Evolutionary conservation across 1,140 invertebrate genomes (phyloP).

Genomic region (Idris sp.): DNA sequence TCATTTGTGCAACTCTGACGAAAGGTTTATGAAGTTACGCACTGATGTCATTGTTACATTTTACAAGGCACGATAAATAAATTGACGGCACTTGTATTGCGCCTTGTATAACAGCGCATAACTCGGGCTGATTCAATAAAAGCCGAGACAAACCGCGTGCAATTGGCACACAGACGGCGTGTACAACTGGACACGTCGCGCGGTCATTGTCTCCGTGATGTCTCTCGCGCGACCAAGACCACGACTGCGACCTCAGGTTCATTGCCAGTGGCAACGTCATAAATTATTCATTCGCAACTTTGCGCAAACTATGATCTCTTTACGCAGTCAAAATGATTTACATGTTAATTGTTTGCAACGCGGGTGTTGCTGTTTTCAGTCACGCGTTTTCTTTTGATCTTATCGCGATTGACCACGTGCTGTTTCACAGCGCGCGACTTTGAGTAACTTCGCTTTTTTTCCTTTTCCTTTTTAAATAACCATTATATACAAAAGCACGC

Average conservation of each 20-base stretch:
- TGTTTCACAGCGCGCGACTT: slow-evolving; percentile 9
- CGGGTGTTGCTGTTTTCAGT: slow-evolving; percentile 12
- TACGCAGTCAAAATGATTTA: slow-evolving; percentile 20
- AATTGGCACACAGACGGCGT: slow-evolving; percentile 21
- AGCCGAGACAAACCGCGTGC: too few relatives aligned
- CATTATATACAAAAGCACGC: slow-evolving; percentile 11
- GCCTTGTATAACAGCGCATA: slow-evolving; percentile 4
- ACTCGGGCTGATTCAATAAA: slow-evolving; percentile 29
- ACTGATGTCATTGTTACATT: slow-evolving; percentile 18
- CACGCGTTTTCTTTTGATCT: slow-evolving; percentile 13
- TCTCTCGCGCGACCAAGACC: slow-evolving; percentile 28
- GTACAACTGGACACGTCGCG: slow-evolving; percentile 6
- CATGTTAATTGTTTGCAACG: slow-evolving; percentile 30
- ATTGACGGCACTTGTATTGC: background rate
- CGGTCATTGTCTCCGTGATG: slow-evolving; percentile 46
- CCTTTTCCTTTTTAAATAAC: background rate
- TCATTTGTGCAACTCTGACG: slow-evolving; percentile 2
- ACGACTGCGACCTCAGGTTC: slow-evolving; percentile 37
- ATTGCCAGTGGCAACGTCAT: slow-evolving; percentile 22
- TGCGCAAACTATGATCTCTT: slow-evolving; percentile 7
- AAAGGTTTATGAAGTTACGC: slow-evolving; percentile 23
- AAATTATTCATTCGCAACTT: slow-evolving; percentile 35
- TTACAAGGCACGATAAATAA: slow-evolving; percentile 18
- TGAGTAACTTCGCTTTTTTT: background rate
- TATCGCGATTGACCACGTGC: slow-evolving; percentile 26